Evolutionary conservation across 2,888 invertebrate species (phyloP).

Genomic region (Tethea ocularis): DNA sequence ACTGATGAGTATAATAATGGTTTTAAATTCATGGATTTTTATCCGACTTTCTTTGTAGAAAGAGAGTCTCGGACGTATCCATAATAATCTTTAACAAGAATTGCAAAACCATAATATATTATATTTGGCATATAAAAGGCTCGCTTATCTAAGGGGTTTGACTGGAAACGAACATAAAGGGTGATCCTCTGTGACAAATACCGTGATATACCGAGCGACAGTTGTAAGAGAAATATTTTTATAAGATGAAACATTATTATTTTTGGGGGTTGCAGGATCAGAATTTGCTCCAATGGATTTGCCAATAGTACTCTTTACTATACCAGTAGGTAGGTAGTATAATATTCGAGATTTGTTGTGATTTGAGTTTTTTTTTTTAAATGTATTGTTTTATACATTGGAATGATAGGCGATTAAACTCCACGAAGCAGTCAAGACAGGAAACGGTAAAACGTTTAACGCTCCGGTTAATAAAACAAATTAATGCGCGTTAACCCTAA

Average conservation of each 20-base stretch:
- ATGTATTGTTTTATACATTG: conserved; percentile 26
- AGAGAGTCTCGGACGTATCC: conserved; percentile 46
- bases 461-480: conserved; percentile 78
- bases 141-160: conserved; percentile 84
- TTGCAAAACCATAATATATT: conserved; percentile 83
- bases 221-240: conserved; percentile 83
- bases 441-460: conserved; percentile 78
- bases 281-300: conserved; percentile 75
- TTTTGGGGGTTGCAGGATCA: conserved; percentile 80
- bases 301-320: conserved; percentile 42
- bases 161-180: conserved; percentile 84
- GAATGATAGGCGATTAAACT: conserved; percentile 39
- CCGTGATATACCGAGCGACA: conserved; percentile 83
- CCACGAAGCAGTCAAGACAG: conserved; percentile 64
- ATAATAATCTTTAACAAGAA: conserved; percentile 59
- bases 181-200: conserved; percentile 85
- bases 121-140: conserved; percentile 85
- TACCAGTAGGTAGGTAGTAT: too few species aligned
- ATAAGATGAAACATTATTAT: conserved; percentile 84
- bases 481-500: conserved; percentile 81
- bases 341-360: conserved; percentile 28
- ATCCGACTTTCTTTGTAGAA: too few species aligned
- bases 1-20: too few species aligned
- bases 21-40: too few species aligned
- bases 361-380: too few species aligned